These are phyloP conservation scores for Trichechus manatus DNA, from an alignment of 2,113 vertebrate species.

Conservation along the genomic window DNA sequence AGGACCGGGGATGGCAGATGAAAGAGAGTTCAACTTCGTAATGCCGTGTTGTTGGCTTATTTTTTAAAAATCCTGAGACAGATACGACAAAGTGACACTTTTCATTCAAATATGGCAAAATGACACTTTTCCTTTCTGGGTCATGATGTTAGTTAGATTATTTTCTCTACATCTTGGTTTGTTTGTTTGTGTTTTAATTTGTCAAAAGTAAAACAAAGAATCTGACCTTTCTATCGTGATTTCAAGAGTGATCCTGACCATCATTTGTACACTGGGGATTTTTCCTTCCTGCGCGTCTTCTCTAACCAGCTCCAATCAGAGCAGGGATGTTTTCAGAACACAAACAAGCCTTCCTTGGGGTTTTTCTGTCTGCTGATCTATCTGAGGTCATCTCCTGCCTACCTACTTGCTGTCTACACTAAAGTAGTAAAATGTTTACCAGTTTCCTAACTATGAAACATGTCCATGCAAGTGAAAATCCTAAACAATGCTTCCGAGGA, in stretches of 20 bases:
- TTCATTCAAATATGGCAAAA: neutral
- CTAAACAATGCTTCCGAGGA: neutral
- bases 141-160: neutral
- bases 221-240: constrained; percentile 22
- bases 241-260: neutral
- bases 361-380: neutral
- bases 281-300: neutral
- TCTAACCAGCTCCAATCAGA: neutral
- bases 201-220: neutral
- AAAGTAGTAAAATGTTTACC: neutral
- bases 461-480: neutral
- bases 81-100: neutral
- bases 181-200: neutral
- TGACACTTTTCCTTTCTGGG: neutral
- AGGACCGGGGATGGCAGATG: neutral
- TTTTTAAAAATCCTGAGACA: neutral
- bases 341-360: neutral
- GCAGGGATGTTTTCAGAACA: neutral
- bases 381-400: neutral
- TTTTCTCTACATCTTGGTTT: neutral
- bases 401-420: neutral
- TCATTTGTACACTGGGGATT: neutral
- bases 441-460: neutral
- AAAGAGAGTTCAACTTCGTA: neutral
- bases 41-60: neutral